Evolutionary conservation across 2,797 vertebrate species (phyloP).

Genomic region (Characodon lateralis): DNA sequence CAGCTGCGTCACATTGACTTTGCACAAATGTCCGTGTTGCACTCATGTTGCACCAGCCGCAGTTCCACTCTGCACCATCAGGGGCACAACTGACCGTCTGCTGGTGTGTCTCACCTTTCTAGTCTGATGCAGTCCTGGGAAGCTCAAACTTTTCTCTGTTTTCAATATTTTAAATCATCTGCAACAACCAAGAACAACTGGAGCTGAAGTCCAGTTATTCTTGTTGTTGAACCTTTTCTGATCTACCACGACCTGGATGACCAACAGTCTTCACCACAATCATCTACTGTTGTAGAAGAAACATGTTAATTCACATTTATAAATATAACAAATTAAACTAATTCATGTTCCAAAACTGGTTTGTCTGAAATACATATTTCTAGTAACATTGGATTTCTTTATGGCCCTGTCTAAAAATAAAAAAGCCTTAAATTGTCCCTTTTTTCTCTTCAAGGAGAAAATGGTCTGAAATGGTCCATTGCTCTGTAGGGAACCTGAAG

Average conservation of each 20-base stretch:
- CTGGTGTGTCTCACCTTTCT: not conserved
- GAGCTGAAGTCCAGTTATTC: too few species aligned
- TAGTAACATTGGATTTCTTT: too few species aligned
- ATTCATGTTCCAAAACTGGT: not conserved
- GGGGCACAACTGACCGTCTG: slow-evolving; percentile 20
- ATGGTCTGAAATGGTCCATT: not conserved
- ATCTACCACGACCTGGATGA: too few species aligned
- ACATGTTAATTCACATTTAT: not conserved
- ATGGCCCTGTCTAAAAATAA: too few species aligned
- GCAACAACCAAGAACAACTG: too few species aligned
- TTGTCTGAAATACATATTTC: not conserved
- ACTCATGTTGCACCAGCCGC: slow-evolving; percentile 56
- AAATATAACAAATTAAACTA: not conserved
- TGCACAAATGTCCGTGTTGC: slow-evolving; percentile 50
- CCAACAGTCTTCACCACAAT: too few species aligned
- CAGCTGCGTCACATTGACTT: slow-evolving; percentile 45
- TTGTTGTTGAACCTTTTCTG: too few species aligned
- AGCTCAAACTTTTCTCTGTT: not conserved
- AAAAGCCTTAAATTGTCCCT: not conserved
- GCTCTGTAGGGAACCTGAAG: too few species aligned
- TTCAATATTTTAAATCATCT: too few species aligned
- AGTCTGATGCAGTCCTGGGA: not conserved
- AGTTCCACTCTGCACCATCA: slow-evolving; percentile 26
- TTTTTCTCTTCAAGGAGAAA: too few species aligned
- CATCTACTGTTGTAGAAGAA: not conserved